Evolutionary conservation across 2,888 invertebrate species (phyloP).

Genomic region (Drosophila villosipedis): DNA sequence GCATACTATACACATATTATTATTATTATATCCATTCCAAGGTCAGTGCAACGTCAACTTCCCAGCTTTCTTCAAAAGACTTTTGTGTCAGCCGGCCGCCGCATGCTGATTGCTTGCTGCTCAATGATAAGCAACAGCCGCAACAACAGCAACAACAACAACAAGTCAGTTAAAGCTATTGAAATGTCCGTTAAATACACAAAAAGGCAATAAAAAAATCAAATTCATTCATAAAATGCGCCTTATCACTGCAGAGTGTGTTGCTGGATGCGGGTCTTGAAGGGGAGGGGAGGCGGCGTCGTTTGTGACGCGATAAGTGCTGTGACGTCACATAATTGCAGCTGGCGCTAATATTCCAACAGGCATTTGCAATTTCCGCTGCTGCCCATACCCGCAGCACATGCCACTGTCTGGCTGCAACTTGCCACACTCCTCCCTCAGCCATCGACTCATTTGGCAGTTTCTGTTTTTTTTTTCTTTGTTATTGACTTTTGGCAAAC

Average conservation of each 20-base stretch:
- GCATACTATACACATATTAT: constrained; percentile 3
- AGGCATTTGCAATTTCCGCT: constrained; percentile 54
- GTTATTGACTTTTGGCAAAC: constrained; percentile 67
- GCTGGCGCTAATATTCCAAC: constrained; percentile 68
- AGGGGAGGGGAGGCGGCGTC: constrained; percentile 32
- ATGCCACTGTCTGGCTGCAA: constrained; percentile 15
- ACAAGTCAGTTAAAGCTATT: constrained; percentile 50
- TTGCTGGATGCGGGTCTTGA: constrained; percentile 32
- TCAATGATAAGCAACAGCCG: constrained; percentile 64
- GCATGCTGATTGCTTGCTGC: constrained; percentile 31
- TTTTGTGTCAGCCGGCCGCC: constrained; percentile 57
- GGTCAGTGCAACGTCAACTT: constrained; percentile 55
- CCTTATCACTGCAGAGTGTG: constrained; percentile 60
- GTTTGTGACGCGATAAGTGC: constrained; percentile 40
- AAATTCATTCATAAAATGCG: constrained; percentile 72
- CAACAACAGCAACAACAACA: background rate
- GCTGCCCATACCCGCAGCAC: constrained; percentile 26
- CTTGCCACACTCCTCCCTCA: background rate
- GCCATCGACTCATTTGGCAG: constrained; percentile 17
- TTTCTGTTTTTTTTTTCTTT: background rate
- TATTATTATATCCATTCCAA: constrained; percentile 49
- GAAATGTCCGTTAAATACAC: constrained; percentile 54
- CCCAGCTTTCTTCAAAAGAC: constrained; percentile 66
- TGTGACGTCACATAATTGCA: constrained; percentile 75
- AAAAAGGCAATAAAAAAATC: constrained; percentile 70